These are phyloP conservation scores for Amphiprion percula DNA, from an alignment of 2,113 vertebrate genomes.

Conservation along the genomic window DNA sequence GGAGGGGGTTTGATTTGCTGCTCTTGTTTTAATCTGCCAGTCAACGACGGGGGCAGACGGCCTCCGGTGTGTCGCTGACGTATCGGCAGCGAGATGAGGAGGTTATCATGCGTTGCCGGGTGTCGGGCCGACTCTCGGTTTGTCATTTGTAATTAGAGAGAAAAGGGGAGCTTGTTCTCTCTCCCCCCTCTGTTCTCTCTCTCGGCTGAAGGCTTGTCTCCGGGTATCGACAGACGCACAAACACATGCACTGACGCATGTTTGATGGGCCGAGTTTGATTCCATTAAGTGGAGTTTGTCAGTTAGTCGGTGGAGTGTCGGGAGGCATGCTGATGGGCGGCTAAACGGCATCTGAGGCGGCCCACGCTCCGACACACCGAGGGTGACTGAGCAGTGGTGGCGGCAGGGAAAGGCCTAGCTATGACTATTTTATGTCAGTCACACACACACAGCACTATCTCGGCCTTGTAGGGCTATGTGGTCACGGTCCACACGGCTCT, in stretches of 20 bases:
- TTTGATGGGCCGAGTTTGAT: constrained; percentile 79
- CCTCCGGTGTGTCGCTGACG: constrained; percentile 57
- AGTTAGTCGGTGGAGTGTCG: constrained; percentile 66
- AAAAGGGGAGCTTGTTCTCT: constrained; percentile 46
- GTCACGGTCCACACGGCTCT: constrained; percentile 74
- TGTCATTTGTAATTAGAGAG: constrained; percentile 82
- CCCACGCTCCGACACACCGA: constrained; percentile 48
- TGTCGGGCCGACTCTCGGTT: constrained; percentile 74
- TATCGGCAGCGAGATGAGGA: constrained; percentile 69
- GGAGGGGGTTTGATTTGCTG: constrained; percentile 61
- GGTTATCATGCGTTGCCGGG: constrained; percentile 76
- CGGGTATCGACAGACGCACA: constrained; percentile 74
- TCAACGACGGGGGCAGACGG: constrained; percentile 19
- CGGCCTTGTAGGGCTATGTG: constrained; percentile 67
- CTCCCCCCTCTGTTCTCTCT: constrained; percentile 42
- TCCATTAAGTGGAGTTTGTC: constrained; percentile 81
- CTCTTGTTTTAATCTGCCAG: constrained; percentile 74
- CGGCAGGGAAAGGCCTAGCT: constrained; percentile 44
- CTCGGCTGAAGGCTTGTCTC: constrained; percentile 73
- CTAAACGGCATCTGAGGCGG: constrained; percentile 65
- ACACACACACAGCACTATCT: constrained; percentile 50
- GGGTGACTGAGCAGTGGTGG: constrained; percentile 70
- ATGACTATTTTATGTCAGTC: constrained; percentile 72
- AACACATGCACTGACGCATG: constrained; percentile 63
- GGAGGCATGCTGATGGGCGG: constrained; percentile 72